Percentiles rank a stretch among this genome's conserved stretches.
Evolutionary conservation across 2,797 vertebrate species (phyloP).

Genomic region (Acridotheres tristis): DNA sequence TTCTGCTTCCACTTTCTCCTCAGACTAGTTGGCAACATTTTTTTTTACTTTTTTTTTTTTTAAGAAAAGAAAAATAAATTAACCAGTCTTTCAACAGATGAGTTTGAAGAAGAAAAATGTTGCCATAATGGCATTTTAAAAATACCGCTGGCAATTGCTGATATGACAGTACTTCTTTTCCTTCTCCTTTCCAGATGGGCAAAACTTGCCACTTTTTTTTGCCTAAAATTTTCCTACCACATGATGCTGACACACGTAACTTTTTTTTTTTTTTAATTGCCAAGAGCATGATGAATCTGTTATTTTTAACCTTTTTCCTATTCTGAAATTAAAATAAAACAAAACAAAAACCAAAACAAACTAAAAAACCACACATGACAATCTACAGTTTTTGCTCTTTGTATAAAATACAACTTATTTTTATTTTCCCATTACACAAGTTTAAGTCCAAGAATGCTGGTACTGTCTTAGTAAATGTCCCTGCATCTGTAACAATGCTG

Average conservation of each 20-base stretch:
- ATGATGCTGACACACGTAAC: conserved; percentile 8
- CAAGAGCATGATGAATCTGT: neutral
- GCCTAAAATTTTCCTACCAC: conserved; percentile 42
- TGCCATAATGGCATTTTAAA: conserved; percentile 51
- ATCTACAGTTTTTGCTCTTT: neutral
- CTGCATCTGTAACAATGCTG: neutral
- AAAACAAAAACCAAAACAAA: neutral
- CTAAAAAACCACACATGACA: neutral
- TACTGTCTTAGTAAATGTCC: neutral
- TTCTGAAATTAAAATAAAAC: neutral
- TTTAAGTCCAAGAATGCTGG: neutral
- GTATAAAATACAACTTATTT: neutral
- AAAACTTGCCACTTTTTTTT: neutral
- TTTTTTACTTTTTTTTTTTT: neutral
- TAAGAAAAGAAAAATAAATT: neutral
- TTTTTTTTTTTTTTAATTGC: neutral
- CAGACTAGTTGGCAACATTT: neutral
- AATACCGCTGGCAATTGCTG: conserved; percentile 25
- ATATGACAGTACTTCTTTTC: conserved; percentile 45
- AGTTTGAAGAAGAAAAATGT: conserved; percentile 6
- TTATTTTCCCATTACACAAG: neutral
- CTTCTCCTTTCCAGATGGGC: conserved; percentile 22
- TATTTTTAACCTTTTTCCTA: neutral
- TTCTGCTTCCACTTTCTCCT: neutral
- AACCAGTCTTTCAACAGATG: neutral